Conservation (phyloP, 2,113 vertebrate genomes). For the Malurus alboscapulatus region DNA sequence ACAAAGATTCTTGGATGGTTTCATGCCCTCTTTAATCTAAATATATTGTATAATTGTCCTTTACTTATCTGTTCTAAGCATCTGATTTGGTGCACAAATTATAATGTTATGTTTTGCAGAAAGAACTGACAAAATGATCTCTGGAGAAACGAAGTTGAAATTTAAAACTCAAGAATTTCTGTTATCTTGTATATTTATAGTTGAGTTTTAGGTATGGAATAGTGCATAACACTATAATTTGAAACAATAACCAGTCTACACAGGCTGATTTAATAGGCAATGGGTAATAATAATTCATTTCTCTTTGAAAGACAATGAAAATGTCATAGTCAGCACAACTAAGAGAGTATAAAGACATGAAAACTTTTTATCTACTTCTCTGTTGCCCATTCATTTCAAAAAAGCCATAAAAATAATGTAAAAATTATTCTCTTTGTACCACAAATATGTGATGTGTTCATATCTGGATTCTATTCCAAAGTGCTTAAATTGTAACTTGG, state of each 20-base stretch:
- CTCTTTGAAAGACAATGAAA: neutral
- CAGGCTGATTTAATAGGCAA: neutral
- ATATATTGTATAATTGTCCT: neutral
- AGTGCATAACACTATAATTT: neutral
- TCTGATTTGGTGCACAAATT: neutral
- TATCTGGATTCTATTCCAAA: neutral
- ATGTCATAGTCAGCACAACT: neutral
- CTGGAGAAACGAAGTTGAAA: neutral
- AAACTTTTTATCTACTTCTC: neutral
- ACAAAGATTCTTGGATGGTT: neutral
- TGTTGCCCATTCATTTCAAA: neutral
- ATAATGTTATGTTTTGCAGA: neutral
- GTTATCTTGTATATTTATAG: neutral
- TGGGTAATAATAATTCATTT: neutral
- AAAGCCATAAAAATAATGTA: fast-evolving
- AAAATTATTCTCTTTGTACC: neutral
- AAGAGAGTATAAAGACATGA: neutral
- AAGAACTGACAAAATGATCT: neutral
- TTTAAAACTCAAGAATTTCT: neutral
- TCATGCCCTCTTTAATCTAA: neutral
- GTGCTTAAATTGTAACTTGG: neutral
- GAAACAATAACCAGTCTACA: neutral
- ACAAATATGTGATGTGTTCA: fast-evolving
- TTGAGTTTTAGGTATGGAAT: neutral
- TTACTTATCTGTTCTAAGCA: neutral